These are phyloP conservation scores for Leptarthrus brevirostris DNA, from an alignment of 2,888 invertebrate species.

Conservation along the genomic window DNA sequence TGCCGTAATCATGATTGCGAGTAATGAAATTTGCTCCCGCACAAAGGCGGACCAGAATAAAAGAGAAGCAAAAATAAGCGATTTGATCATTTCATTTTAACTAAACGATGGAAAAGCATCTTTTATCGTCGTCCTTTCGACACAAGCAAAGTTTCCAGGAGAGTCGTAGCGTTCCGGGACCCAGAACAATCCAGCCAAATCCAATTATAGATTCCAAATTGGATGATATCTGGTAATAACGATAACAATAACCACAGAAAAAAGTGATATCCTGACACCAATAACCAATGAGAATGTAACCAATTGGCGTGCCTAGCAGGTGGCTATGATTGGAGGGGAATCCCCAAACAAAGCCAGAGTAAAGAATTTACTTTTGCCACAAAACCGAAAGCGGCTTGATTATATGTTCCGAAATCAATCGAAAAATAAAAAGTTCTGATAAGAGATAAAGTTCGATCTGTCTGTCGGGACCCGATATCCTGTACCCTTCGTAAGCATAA, in stretches of 20 bases:
- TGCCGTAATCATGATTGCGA: constrained; percentile 17
- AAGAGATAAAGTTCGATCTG: neutral
- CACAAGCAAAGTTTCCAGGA: neutral
- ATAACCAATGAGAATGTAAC: constrained; percentile 30
- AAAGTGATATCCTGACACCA: constrained; percentile 43
- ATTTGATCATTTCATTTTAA: constrained; percentile 17
- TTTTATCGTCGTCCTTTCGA: constrained; percentile 12
- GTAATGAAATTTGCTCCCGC: constrained; percentile 30
- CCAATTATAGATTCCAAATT: constrained; percentile 52
- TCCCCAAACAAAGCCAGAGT: neutral
- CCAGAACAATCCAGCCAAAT: constrained; percentile 32
- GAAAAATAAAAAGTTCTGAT: constrained; percentile 7
- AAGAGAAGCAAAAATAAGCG: constrained; percentile 4
- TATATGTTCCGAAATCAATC: neutral
- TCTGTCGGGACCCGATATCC: neutral
- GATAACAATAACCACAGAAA: constrained; percentile 50
- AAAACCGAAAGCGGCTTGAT: neutral
- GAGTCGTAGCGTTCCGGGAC: neutral
- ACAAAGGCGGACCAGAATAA: neutral
- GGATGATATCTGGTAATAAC: constrained; percentile 51
- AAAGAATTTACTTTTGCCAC: neutral
- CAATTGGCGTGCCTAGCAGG: neutral
- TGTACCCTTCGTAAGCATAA: neutral
- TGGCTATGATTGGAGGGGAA: neutral
- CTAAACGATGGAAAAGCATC: constrained; percentile 34